Percentiles rank a stretch among this genome's conserved stretches.
Evolutionary conservation across 2,113 vertebrate species (phyloP).

Genomic region (Eonycteris spelaea): DNA sequence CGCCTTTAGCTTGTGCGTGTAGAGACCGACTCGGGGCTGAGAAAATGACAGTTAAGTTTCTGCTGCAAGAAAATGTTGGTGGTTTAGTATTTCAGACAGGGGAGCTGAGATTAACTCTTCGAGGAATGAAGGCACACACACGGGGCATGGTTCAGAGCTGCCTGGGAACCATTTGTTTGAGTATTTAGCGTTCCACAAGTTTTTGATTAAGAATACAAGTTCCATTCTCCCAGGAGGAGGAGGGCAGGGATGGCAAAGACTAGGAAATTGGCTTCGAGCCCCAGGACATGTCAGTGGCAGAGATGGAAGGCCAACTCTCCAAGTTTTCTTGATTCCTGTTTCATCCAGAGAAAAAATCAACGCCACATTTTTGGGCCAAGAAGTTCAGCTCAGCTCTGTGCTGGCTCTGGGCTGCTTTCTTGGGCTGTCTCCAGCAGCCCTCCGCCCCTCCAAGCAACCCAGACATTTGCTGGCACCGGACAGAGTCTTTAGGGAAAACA

Average conservation of each 20-base stretch:
- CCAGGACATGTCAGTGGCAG: neutral
- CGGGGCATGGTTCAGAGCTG: neutral
- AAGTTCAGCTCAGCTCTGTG: neutral
- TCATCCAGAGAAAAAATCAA: neutral
- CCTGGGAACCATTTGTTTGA: neutral
- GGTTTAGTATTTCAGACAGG: conserved; percentile 34
- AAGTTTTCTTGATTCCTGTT: neutral
- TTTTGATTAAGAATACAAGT: neutral
- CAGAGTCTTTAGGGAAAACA: neutral
- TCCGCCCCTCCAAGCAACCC: neutral
- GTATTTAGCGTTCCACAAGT: neutral
- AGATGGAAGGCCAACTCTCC: conserved; percentile 27
- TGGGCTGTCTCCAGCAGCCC: too few relatives aligned
- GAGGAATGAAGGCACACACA: neutral
- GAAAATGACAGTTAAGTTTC: conserved; percentile 45
- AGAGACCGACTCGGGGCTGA: neutral
- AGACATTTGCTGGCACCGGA: neutral
- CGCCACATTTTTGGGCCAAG: neutral
- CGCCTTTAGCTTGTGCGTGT: neutral
- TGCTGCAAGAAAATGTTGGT: neutral
- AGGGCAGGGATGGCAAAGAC: neutral
- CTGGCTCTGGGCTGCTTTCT: neutral
- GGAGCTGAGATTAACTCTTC: conserved; percentile 19
- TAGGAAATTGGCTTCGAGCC: conserved; percentile 31
- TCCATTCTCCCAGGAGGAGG: neutral